Evolutionary conservation across 2,797 vertebrate genomes (phyloP), one percentile per base, ranked within the genome.

Genomic region (Natrix natrix): DNA sequence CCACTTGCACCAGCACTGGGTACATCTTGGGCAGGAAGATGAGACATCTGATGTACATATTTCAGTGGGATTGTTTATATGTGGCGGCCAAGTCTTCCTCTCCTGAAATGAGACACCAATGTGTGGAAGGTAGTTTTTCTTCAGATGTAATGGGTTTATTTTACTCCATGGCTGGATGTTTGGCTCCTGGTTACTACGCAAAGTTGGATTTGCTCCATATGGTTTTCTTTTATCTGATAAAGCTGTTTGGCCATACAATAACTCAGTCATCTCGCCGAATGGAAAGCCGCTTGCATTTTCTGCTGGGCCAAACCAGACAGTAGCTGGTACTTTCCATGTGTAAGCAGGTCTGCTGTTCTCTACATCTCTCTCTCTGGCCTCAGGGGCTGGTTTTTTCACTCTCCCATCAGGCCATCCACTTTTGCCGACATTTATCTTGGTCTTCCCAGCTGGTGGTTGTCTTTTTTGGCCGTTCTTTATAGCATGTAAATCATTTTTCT

Each of bases 91-190:
- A 26, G 13, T 63, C 24, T 93, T 91, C 83, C 57, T 87, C 78
- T 91, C 61, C n/a, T 88, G n/a, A 63, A 69, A 14, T 22, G 66
- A 32, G 52, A 12, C 32, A 22, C 83, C 48, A 16, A 93, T 93
- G 63, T 86, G 52, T 52, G 93, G 90, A 91, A 93, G 87, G 10
- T 86, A 61, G n/a, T 61, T 91, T n/a, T 91, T 93, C 66, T 52
- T 91, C 20, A 43, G n/a, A 37, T 91, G 69, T 28, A 93, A 48
- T 14, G 63, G 87, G 52, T 56, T 63, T 74, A 89, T 86, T 91
- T 52, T 91, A n/a, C 61, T 60, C 56, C 90, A 89, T 17, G 87
- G 32, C 24, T 91, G 86, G 32, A 86, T 83, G 24, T 89, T 93
- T 60, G 87, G 48, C 66, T 24, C 54, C 43, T 91, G 90, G 48